These are phyloP conservation scores for Clarias magur DNA, from an alignment of 2,113 vertebrate species.

Conservation along the genomic window DNA sequence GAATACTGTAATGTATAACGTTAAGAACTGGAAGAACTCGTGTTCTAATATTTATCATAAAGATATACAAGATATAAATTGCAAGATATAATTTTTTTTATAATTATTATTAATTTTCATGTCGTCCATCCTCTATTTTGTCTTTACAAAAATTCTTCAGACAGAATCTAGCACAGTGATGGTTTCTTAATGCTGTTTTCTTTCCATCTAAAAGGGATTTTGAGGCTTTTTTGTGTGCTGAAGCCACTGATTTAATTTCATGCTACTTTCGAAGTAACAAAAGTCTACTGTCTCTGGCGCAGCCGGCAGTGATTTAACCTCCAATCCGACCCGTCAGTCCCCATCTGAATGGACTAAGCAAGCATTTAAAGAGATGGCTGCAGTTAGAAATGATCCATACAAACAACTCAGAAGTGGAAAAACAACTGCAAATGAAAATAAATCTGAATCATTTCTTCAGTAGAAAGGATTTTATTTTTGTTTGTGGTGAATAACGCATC, in stretches of 20 bases:
- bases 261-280: constrained; percentile 2
- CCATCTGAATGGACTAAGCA: neutral
- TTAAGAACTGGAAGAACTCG: too few relatives aligned
- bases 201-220: neutral
- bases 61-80: too few relatives aligned
- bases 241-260: neutral
- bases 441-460: neutral
- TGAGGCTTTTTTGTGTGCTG: neutral
- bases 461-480: neutral
- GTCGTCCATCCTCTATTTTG: too few relatives aligned
- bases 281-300: neutral
- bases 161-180: neutral
- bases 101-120: too few relatives aligned
- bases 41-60: too few relatives aligned
- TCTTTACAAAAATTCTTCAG: neutral
- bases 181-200: constrained; percentile 3
- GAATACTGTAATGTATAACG: too few relatives aligned
- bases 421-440: neutral
- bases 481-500: neutral
- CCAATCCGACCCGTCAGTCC: neutral
- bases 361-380: neutral
- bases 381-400: neutral
- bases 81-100: too few relatives aligned
- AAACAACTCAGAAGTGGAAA: too few relatives aligned
- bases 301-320: neutral